These are phyloP conservation scores for Upupa epops DNA, from an alignment of 2,113 vertebrate species.

Conservation along the genomic window DNA sequence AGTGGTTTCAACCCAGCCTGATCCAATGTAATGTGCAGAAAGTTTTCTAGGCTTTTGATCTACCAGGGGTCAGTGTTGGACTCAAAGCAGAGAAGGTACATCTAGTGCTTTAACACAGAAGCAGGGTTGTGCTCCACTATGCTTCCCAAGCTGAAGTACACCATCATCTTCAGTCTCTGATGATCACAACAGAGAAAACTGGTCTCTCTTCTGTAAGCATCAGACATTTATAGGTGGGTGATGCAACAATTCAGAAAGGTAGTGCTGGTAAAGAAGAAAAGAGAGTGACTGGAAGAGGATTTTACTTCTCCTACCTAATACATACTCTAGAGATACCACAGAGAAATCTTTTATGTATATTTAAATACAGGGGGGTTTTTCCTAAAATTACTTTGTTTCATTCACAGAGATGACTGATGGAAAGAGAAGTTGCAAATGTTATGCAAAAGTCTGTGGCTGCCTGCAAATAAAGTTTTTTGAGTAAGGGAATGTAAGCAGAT, in stretches of 20 bases:
- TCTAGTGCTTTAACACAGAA: not conserved
- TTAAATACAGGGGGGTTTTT: accelerated
- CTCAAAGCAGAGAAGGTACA: too few relatives aligned
- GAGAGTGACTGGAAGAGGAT: not conserved
- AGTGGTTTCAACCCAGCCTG: not conserved
- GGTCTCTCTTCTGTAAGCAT: accelerated
- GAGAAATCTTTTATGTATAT: not conserved
- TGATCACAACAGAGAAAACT: not conserved
- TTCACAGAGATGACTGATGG: not conserved
- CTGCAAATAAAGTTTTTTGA: not conserved
- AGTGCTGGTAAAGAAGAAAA: not conserved
- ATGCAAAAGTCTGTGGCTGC: not conserved
- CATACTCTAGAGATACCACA: not conserved
- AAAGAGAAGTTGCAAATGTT: not conserved
- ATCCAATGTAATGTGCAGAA: not conserved
- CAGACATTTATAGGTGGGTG: not conserved
- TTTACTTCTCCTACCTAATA: not conserved
- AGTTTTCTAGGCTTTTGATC: not conserved
- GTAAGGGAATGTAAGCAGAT: not conserved
- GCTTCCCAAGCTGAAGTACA: not conserved
- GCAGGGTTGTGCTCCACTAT: not conserved
- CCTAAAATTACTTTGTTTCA: not conserved
- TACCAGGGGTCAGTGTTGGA: not conserved
- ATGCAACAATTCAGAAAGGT: not conserved
- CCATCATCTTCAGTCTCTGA: accelerated